Evolutionary conservation across 2,797 vertebrate genomes (phyloP).

Genomic region (Distichodus sexfasciatus): DNA sequence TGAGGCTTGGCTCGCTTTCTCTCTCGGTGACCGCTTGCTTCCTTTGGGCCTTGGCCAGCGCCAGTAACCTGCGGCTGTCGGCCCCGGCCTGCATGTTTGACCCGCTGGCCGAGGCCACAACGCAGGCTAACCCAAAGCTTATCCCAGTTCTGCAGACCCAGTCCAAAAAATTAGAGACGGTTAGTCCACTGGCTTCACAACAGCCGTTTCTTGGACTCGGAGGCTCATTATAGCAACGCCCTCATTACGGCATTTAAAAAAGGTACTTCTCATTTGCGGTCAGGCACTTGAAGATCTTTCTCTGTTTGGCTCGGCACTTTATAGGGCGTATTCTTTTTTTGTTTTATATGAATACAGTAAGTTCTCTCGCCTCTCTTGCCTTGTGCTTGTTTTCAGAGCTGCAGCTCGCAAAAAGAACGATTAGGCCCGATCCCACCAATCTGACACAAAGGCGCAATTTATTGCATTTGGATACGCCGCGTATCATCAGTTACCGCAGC

Average conservation of each 20-base stretch:
- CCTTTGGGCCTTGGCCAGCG: conserved; percentile 66
- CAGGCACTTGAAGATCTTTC: conserved; percentile 43
- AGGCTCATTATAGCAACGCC: conserved; percentile 40
- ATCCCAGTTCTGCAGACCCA: conserved; percentile 53
- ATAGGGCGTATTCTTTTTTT: too few species aligned
- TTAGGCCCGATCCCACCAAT: conserved; percentile 17
- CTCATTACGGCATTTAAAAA: conserved; percentile 42
- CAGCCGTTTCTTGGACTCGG: conserved; percentile 39
- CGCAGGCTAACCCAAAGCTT: conserved; percentile 60
- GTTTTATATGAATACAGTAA: conserved; percentile 20
- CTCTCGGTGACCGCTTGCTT: conserved; percentile 70
- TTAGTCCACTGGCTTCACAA: conserved; percentile 36
- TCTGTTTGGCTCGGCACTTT: conserved; percentile 21
- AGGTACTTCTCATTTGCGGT: conserved; percentile 51
- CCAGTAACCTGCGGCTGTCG: conserved; percentile 67
- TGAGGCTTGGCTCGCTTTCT: conserved; percentile 67
- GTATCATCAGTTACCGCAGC: conserved; percentile 28
- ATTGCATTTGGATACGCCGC: conserved; percentile 31
- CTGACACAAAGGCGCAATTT: conserved; percentile 22
- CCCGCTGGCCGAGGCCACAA: conserved; percentile 68
- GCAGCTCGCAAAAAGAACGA: conserved; percentile 12
- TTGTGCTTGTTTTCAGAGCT: conserved; percentile 19
- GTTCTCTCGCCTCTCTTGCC: conserved; percentile 41
- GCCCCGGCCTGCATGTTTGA: conserved; percentile 69
- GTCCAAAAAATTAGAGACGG: conserved; percentile 29